Evolutionary conservation across 2,113 vertebrate species (phyloP).

Genomic region (Oxygymnocypris stewartii): DNA sequence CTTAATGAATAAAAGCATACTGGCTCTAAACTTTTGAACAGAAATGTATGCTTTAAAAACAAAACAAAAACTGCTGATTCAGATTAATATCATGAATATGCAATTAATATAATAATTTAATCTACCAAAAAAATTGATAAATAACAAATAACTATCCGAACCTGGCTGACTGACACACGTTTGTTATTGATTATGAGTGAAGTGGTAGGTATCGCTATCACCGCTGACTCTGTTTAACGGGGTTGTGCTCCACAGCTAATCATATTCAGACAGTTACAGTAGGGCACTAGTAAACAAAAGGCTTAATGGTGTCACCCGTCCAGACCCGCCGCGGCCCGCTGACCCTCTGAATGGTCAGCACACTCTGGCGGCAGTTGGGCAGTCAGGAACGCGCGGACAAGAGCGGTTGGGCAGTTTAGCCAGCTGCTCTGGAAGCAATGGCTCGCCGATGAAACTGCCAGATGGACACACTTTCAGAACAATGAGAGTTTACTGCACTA

Average conservation of each 20-base stretch:
- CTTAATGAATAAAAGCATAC: background rate
- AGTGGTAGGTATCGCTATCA: background rate
- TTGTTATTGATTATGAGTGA: background rate
- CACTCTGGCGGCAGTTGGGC: slow-evolving; percentile 42
- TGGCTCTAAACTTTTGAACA: background rate
- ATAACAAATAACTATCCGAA: background rate
- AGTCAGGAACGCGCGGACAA: slow-evolving; percentile 6
- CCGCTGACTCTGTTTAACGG: background rate
- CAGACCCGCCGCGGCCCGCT: slow-evolving; percentile 13
- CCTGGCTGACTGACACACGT: too few species aligned
- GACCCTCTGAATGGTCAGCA: slow-evolving; percentile 30
- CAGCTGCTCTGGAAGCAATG: slow-evolving; percentile 56
- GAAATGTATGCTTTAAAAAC: background rate
- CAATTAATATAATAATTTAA: background rate
- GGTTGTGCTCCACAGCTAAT: background rate
- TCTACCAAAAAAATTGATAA: background rate
- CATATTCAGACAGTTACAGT: slow-evolving; percentile 47
- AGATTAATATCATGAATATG: background rate
- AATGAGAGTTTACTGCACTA: slow-evolving; percentile 48
- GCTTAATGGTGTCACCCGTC: slow-evolving; percentile 47
- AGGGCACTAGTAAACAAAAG: slow-evolving; percentile 21
- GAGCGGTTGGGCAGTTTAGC: slow-evolving; percentile 59
- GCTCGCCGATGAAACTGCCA: slow-evolving; percentile 50
- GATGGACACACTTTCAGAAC: slow-evolving; percentile 61
- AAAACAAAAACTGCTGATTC: background rate